These are phyloP conservation scores for Carterocephalus palaemon DNA, from an alignment of 2,888 invertebrate genomes.

Conservation along the genomic window DNA sequence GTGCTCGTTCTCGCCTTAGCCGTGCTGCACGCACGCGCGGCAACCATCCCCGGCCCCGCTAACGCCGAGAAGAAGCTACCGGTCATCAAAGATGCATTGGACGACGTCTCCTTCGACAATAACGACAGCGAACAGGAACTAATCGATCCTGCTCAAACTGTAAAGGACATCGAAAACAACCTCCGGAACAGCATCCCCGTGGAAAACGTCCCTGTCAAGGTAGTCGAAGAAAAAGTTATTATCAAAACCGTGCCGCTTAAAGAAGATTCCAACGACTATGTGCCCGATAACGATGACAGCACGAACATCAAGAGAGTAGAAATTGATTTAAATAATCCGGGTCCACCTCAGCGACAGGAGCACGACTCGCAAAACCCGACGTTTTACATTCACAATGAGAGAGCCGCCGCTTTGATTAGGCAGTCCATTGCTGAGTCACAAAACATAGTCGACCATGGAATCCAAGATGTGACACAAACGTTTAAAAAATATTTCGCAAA, in stretches of 20 bases:
- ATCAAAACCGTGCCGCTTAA: constrained; percentile 38
- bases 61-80: constrained; percentile 39
- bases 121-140: constrained; percentile 43
- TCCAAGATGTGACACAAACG: constrained; percentile 49
- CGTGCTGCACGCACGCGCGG: constrained; percentile 54
- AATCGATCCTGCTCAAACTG: constrained; percentile 42
- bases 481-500: constrained; percentile 48
- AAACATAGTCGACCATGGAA: constrained; percentile 39
- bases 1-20: constrained; percentile 52
- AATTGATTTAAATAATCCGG: constrained; percentile 59
- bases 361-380: constrained; percentile 68
- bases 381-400: constrained; percentile 44
- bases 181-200: constrained; percentile 39
- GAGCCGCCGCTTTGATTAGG: constrained; percentile 44
- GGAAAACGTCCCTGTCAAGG: constrained; percentile 52
- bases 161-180: constrained; percentile 51
- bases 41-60: constrained; percentile 44
- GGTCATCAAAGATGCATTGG: constrained; percentile 37
- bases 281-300: constrained; percentile 37
- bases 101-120: constrained; percentile 40
- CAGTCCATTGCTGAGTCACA: constrained; percentile 51
- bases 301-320: constrained; percentile 44
- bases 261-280: constrained; percentile 39
- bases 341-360: constrained; percentile 62
- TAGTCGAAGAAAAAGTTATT: constrained; percentile 47